Conservation (phyloP, 2,797 vertebrate species). For the Pampus argenteus region DNA sequence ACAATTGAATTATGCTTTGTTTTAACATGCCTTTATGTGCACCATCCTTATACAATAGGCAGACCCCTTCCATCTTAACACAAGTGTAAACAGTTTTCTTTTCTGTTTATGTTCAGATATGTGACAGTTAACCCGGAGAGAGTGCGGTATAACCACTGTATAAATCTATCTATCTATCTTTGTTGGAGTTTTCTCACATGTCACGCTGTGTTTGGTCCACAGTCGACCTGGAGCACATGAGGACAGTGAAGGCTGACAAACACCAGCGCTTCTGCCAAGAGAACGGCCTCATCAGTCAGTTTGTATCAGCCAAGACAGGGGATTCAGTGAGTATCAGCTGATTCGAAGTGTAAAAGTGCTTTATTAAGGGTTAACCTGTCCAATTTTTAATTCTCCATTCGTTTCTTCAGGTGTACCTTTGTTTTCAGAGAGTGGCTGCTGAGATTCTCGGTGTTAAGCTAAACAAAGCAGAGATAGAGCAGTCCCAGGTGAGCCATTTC, state of each 20-base stretch:
- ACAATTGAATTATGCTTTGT: conserved; percentile 65
- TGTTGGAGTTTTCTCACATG: conserved; percentile 47
- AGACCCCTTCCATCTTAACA: conserved; percentile 67
- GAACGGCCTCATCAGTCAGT: conserved; percentile 94
- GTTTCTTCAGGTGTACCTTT: conserved; percentile 91
- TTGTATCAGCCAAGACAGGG: conserved; percentile 97
- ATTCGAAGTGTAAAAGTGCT: conserved; percentile 10
- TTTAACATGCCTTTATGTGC: conserved; percentile 38
- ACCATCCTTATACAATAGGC: conserved; percentile 51
- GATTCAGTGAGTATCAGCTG: conserved; percentile 90
- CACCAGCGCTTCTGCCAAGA: conserved; percentile 97
- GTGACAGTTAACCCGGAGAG: conserved; percentile 62
- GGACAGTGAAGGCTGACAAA: conserved; percentile 96
- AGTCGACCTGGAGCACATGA: conserved; percentile 99
- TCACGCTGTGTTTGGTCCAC: conserved; percentile 70
- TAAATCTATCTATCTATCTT: conserved; percentile 64
- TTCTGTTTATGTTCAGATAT: conserved; percentile 72
- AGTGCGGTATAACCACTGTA: conserved; percentile 54
- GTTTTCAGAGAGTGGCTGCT: conserved; percentile 98
- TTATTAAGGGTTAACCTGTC: background rate
- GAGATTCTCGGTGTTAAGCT: conserved; percentile 98
- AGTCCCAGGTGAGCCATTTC: conserved; percentile 93
- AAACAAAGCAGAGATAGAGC: conserved; percentile 99
- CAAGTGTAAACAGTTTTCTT: conserved; percentile 73
- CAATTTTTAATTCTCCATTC: background rate